Evolutionary conservation across 2,888 invertebrate species (phyloP), one percentile per base, ranked within the genome.

Genomic region (Plebejus melissa): DNA sequence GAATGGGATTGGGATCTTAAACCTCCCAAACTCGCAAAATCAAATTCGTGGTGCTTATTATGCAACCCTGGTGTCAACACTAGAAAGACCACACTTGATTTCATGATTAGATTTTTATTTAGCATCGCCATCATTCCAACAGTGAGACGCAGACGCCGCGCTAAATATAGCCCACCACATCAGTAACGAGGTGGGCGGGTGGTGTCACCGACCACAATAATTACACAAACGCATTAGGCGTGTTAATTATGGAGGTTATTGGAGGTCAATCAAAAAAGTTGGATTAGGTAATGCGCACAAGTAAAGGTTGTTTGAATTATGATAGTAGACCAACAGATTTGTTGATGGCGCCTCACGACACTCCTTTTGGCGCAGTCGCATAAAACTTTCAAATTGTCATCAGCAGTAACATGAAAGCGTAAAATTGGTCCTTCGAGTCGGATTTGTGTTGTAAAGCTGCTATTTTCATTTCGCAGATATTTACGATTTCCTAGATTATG

Each of bases 141-240:
- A 60, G 58, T 58, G 74, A 74, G 60, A 22, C 69, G 60, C 28
- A 75, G 76, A 74, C 72, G 77, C 77, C 78, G 76, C 72, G 75
- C 70, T 75, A 75, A 70, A 75, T 83, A 82, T 82, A 83, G 82
- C 81, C 78, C 77, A 75, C 78, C 77, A 77, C 80, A 79, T 81
- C 77, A 78, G 80, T 83, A 85, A 86, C 83, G 78, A 85, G 84
- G 83, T 84, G 83, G 86, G 85, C 84, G 85, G 79, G 71, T 75
- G 74, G 50, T 75, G 54, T 69, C 76, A 77, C 77, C 80, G 76
- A 69, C 60, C 54, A 76, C 58, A 46, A 74, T 50, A 69, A 69
- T 57, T 32, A 74, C 50, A 65, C 46, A 69, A n/a, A 69, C 28
- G 28, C 60, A 60, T 60, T 28, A 60, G 22, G 22, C 60, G 9